These are phyloP conservation scores for Drosophila diplacantha DNA, from an alignment of 2,888 invertebrate species.

Conservation along the genomic window DNA sequence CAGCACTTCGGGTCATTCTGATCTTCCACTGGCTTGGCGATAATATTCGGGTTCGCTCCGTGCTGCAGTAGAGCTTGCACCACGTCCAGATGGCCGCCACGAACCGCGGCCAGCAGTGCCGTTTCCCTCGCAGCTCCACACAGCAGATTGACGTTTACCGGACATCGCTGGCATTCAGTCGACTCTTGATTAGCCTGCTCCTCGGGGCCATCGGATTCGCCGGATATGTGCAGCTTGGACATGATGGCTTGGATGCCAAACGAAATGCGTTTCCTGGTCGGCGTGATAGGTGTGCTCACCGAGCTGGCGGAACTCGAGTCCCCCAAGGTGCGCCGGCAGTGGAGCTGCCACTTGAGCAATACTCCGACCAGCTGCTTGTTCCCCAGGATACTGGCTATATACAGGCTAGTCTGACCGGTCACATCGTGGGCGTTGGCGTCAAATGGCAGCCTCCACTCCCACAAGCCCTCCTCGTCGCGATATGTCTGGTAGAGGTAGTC, in stretches of 20 bases:
- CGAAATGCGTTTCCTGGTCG: slow-evolving; percentile 85
- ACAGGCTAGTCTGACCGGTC: slow-evolving; percentile 93
- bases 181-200: slow-evolving; percentile 45
- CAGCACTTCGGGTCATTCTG: slow-evolving; percentile 77
- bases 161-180: slow-evolving; percentile 79
- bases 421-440: slow-evolving; percentile 95
- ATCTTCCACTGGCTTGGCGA: slow-evolving; percentile 78
- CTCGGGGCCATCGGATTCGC: slow-evolving; percentile 79
- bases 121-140: slow-evolving; percentile 89
- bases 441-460: slow-evolving; percentile 92
- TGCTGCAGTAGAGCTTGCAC: slow-evolving; percentile 84
- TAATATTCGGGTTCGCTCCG: slow-evolving; percentile 89
- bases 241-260: slow-evolving; percentile 93
- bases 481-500: slow-evolving; percentile 82
- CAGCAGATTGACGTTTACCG: slow-evolving; percentile 85
- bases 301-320: slow-evolving; percentile 41
- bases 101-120: slow-evolving; percentile 88
- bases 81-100: slow-evolving; percentile 86
- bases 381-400: slow-evolving; percentile 91
- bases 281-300: slow-evolving; percentile 76
- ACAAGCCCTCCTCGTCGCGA: slow-evolving; percentile 85
- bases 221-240: slow-evolving; percentile 85
- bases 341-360: slow-evolving; percentile 85
- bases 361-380: slow-evolving; percentile 87
- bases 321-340: slow-evolving; percentile 77